Conservation (phyloP, 2,113 vertebrate genomes). For the Barnardius zonarius region DNA sequence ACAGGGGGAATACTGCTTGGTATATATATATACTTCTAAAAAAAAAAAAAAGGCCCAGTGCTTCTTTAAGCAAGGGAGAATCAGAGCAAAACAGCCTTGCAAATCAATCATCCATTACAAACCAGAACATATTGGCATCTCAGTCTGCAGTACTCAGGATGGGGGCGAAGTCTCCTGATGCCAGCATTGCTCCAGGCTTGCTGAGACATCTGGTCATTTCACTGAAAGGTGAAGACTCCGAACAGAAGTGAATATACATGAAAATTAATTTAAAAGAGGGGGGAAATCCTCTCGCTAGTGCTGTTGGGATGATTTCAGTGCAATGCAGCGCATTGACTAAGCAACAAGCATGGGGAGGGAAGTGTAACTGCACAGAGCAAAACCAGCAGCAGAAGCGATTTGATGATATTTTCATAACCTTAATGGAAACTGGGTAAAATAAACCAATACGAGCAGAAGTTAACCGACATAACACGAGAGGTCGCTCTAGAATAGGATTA, state of each 20-base stretch:
- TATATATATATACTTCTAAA: neutral
- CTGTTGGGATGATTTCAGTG: neutral
- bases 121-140: conserved; percentile 56
- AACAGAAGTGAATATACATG: conserved; percentile 23
- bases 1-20: neutral
- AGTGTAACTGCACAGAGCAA: neutral
- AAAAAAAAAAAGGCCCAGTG: neutral
- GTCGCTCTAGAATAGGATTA: conserved; percentile 15
- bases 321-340: neutral
- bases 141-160: conserved; percentile 49
- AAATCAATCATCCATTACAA: conserved; percentile 68
- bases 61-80: conserved; percentile 20
- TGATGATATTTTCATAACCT: neutral
- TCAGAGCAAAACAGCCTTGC: conserved; percentile 34
- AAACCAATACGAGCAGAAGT: neutral
- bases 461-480: neutral
- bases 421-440: neutral
- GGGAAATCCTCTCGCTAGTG: neutral
- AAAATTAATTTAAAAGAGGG: conserved; percentile 59
- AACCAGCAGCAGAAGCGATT: neutral
- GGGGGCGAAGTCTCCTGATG: conserved; percentile 22
- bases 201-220: conserved; percentile 67
- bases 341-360: neutral
- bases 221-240: conserved; percentile 33
- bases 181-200: conserved; percentile 53